Conservation (phyloP, 2,888 invertebrate genomes). For the Slavum lentiscoides region DNA sequence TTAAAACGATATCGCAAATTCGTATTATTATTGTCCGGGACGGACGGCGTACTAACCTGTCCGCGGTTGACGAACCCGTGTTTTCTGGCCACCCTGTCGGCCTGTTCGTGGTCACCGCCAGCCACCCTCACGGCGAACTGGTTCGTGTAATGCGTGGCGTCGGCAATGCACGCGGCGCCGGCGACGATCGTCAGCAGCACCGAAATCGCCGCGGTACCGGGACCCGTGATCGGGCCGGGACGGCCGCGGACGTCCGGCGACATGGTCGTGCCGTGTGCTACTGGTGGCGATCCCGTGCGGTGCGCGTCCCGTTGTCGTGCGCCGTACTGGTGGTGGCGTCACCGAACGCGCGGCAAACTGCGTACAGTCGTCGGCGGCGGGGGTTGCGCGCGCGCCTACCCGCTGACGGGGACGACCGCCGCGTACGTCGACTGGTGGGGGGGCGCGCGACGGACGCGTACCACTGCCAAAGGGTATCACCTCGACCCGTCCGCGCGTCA, state of each 20-base stretch:
- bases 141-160: conserved; percentile 37
- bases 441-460: too few relatives aligned
- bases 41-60: conserved; percentile 35
- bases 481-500: not conserved
- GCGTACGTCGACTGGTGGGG: not conserved
- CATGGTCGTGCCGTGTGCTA: conserved; percentile 46
- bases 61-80: conserved; percentile 46
- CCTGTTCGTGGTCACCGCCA: conserved; percentile 8
- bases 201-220: not conserved
- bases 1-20: too few relatives aligned
- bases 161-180: not conserved
- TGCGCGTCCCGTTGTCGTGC: not conserved
- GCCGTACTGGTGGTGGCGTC: not conserved
- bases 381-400: not conserved
- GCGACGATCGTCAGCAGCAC: not conserved
- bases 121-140: conserved; percentile 49
- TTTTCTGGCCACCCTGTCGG: conserved; percentile 38
- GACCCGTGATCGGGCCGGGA: not conserved
- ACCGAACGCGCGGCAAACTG: not conserved
- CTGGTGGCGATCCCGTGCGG: conserved; percentile 43
- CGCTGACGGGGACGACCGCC: not conserved
- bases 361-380: not conserved
- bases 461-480: too few relatives aligned
- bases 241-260: conserved; percentile 14
- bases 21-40: too few relatives aligned